These are phyloP conservation scores for Leptinotarsa texana DNA, from an alignment of 1,140 invertebrate species.

Conservation along the genomic window DNA sequence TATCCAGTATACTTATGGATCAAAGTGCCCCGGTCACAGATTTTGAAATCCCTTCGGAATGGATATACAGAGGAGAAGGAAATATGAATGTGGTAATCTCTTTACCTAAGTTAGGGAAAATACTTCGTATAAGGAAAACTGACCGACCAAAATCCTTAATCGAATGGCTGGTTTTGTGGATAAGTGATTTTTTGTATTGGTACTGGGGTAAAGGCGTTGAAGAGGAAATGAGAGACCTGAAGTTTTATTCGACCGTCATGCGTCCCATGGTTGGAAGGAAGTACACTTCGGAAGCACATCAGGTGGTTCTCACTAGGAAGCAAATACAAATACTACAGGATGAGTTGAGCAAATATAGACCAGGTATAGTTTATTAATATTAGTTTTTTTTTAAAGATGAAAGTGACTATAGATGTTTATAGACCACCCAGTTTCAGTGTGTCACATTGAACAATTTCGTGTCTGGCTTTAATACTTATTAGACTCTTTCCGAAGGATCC, in stretches of 20 bases:
- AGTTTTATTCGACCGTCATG: slow-evolving; percentile 48
- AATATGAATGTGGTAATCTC: slow-evolving; percentile 49
- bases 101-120: slow-evolving; percentile 41
- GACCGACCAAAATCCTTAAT: slow-evolving; percentile 44
- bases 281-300: slow-evolving; percentile 39
- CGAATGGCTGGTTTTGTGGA: slow-evolving; percentile 42
- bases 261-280: slow-evolving; percentile 43
- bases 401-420: too few species aligned
- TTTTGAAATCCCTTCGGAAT: slow-evolving; percentile 43
- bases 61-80: slow-evolving; percentile 50
- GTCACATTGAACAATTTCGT: too few species aligned
- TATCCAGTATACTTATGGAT: background rate
- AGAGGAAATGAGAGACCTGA: slow-evolving; percentile 45
- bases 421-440: too few species aligned
- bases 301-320: slow-evolving; percentile 36
- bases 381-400: background rate
- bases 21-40: slow-evolving; percentile 9
- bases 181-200: slow-evolving; percentile 43
- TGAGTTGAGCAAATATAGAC: slow-evolving; percentile 36
- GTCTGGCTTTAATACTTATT: too few species aligned
- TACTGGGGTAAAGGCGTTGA: slow-evolving; percentile 36
- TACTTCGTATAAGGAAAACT: slow-evolving; percentile 48
- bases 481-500: too few species aligned
- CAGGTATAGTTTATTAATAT: slow-evolving; percentile 31
- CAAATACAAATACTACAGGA: slow-evolving; percentile 40